These are phyloP conservation scores for Dipodomys spectabilis DNA, from an alignment of 2,113 vertebrate species.

Conservation along the genomic window DNA sequence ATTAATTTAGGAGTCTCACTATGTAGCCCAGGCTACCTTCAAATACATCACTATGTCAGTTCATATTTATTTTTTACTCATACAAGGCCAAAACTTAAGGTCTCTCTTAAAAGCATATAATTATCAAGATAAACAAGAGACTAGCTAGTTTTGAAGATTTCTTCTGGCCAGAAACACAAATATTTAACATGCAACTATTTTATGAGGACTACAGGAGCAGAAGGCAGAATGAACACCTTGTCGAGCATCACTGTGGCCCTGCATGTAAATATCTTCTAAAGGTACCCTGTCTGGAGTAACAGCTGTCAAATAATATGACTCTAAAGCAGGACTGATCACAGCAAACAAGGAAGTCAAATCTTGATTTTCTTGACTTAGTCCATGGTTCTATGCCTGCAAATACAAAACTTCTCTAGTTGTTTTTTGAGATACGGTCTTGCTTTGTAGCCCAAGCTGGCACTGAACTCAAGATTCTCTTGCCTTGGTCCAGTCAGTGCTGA, in stretches of 20 bases:
- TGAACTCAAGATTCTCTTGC: no score
- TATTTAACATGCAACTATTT: constrained; percentile 31
- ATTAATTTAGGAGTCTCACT: not conserved
- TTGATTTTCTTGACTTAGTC: not conserved
- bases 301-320: not conserved
- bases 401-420: not conserved
- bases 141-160: constrained; percentile 18
- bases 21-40: not conserved
- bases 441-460: no score
- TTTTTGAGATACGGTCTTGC: no score
- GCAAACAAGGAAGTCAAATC: constrained; percentile 17
- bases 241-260: not conserved
- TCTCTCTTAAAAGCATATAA: not conserved
- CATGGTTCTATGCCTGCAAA: not conserved
- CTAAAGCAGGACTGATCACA: not conserved
- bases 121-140: not conserved
- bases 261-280: constrained; percentile 19
- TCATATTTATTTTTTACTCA: no score
- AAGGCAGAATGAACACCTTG: constrained; percentile 15
- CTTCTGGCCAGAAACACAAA: constrained; percentile 7
- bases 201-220: not conserved
- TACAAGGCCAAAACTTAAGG: not conserved
- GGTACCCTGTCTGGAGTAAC: not conserved
- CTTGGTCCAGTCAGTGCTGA: no score
- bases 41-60: not conserved